Conservation (phyloP, 2,888 invertebrate genomes). For the Amphipoea oculea region DNA sequence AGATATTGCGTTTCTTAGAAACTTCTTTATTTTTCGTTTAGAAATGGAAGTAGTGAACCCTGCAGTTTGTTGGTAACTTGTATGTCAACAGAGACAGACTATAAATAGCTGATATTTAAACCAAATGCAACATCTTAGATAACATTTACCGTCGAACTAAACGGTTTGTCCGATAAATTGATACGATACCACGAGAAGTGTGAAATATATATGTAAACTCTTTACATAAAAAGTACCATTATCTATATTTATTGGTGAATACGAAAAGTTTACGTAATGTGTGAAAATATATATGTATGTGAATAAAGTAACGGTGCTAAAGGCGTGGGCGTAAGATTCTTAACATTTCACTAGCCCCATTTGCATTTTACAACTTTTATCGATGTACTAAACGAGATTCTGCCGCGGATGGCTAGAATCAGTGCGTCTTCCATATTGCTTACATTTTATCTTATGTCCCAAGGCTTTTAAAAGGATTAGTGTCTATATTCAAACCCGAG, state of each 20-base stretch:
- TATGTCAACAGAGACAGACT: slow-evolving; percentile 38
- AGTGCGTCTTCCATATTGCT: slow-evolving; percentile 79
- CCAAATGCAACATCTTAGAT: slow-evolving; percentile 55
- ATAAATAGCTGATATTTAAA: slow-evolving; percentile 59
- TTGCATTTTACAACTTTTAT: slow-evolving; percentile 90
- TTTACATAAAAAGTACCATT: slow-evolving; percentile 68
- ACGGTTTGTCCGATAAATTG: slow-evolving; percentile 59
- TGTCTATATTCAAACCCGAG: slow-evolving; percentile 62
- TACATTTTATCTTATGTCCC: slow-evolving; percentile 76
- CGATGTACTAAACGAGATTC: slow-evolving; percentile 85
- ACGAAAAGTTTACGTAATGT: slow-evolving; percentile 71
- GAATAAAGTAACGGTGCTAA: slow-evolving; percentile 83
- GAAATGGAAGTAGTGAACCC: slow-evolving; percentile 13
- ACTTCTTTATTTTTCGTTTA: slow-evolving; percentile 2
- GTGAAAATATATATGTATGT: slow-evolving; percentile 77
- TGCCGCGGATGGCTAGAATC: slow-evolving; percentile 80
- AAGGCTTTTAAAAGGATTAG: slow-evolving; percentile 73
- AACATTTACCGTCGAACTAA: slow-evolving; percentile 54
- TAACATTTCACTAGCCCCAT: slow-evolving; percentile 87
- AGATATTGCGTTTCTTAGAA: slow-evolving; percentile 13
- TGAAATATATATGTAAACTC: slow-evolving; percentile 57
- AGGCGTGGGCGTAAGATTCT: slow-evolving; percentile 86
- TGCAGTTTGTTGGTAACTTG: slow-evolving; percentile 12
- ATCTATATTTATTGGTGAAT: slow-evolving; percentile 61
- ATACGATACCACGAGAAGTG: slow-evolving; percentile 52